These are phyloP conservation scores for Molorchus minor DNA, from an alignment of 2,888 invertebrate species.

Conservation along the genomic window DNA sequence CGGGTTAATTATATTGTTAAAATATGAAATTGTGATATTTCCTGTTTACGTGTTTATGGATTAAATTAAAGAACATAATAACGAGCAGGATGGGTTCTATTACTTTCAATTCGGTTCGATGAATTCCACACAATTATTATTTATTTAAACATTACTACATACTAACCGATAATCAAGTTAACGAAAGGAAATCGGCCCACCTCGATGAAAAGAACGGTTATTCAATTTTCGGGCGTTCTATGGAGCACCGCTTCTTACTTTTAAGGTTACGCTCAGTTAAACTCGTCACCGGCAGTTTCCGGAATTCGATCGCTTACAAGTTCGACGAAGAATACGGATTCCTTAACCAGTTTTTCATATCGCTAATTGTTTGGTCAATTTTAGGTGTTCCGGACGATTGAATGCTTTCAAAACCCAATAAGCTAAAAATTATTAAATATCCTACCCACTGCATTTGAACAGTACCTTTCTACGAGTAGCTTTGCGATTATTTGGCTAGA, in stretches of 20 bases:
- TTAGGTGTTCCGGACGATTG: too few species aligned
- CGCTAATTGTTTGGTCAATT: slow-evolving; percentile 34
- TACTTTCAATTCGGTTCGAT: slow-evolving; percentile 5
- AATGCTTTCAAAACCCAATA: too few species aligned
- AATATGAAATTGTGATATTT: slow-evolving; percentile 6
- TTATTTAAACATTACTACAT: slow-evolving; percentile 13
- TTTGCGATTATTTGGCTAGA: too few species aligned
- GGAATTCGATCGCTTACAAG: slow-evolving; percentile 28
- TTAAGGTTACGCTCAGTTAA: slow-evolving; percentile 10
- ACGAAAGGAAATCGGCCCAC: slow-evolving; percentile 17
- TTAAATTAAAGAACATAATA: slow-evolving; percentile 1
- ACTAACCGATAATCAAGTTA: slow-evolving; percentile 11
- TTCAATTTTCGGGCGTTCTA: slow-evolving; percentile 12
- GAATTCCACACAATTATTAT: slow-evolving; percentile 16
- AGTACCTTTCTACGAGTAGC: too few species aligned
- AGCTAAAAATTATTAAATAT: too few species aligned
- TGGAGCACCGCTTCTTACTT: background rate
- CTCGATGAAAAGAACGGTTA: slow-evolving; percentile 17
- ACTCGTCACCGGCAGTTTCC: slow-evolving; percentile 9
- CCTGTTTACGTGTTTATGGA: slow-evolving; percentile 13
- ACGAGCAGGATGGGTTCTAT: background rate
- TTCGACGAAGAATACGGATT: slow-evolving; percentile 32
- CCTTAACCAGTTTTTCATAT: slow-evolving; percentile 32
- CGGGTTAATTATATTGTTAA: background rate
- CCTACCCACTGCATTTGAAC: too few species aligned